These are phyloP conservation scores for Hippoglossus stenolepis DNA, from an alignment of 2,113 vertebrate genomes.

Conservation along the genomic window DNA sequence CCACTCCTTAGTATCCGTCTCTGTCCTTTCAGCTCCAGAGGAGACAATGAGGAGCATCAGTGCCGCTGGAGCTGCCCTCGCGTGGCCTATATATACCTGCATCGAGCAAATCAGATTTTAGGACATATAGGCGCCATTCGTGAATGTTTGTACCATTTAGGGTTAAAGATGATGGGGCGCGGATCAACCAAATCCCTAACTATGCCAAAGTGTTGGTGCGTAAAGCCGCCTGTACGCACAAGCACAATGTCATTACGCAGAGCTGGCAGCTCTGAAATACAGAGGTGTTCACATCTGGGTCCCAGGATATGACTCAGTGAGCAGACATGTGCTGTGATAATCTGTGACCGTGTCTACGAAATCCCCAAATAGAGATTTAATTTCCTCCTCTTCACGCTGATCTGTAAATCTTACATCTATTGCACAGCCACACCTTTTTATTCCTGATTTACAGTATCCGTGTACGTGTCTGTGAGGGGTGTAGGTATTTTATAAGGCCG, in stretches of 20 bases:
- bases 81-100: slow-evolving; percentile 43
- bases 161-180: slow-evolving; percentile 29
- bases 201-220: slow-evolving; percentile 4
- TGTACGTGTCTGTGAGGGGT: background rate
- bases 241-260: background rate
- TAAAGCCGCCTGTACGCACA: slow-evolving; percentile 35
- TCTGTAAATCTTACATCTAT: background rate
- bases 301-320: background rate
- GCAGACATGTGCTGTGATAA: background rate
- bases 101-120: slow-evolving; percentile 58
- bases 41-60: slow-evolving; percentile 45
- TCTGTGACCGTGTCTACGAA: no score
- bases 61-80: slow-evolving; percentile 17
- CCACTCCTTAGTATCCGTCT: slow-evolving; percentile 38
- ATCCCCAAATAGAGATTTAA: background rate
- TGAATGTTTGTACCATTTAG: background rate
- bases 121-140: slow-evolving; percentile 28
- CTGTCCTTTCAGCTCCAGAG: slow-evolving; percentile 25
- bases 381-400: background rate
- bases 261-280: background rate
- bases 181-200: background rate
- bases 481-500: slow-evolving; percentile 10
- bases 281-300: background rate
- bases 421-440: background rate
- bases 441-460: background rate